Base-by-base conservation (phyloP, 2,888 invertebrate species). In the Eupelmus urozonus region DNA sequence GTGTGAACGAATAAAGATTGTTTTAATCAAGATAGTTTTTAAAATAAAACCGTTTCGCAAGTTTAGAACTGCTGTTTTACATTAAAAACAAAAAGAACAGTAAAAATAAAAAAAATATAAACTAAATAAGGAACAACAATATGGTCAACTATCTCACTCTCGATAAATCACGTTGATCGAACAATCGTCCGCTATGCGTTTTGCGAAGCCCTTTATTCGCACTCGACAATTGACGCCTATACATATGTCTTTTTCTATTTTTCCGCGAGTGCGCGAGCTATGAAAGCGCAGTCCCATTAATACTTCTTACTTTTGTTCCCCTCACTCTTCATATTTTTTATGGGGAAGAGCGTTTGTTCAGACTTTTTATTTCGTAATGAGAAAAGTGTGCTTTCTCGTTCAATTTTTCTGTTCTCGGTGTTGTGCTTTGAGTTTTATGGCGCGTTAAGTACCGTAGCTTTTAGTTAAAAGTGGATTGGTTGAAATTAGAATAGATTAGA, bases 141-240 rank as follows among this genome's bases (percentile, higher is more conserved):
- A 42, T 55, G 18, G 62, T 18, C 13, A 25, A 9, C 18, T 23
- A 63, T 45, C 11, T 62, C 23, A 62, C 29, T 16, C 49, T 79
- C 79, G 74, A 74, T 69, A 79, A n/a, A 79, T 81, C 75, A 63
- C 53, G 49, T 16, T n/a, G n/a, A n/a, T n/a, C 70, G 71, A 65
- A 66, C 74, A 57, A 79, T 79, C 75, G 79, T 76, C 76, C n/a
- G 59, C 23, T 67, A 57, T 20, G 11, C 4, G 16, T 40, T 34
- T 13, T 34, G 45, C n/a, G n/a, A 11, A 9, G 25, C n/a, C n/a
- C 29, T 53, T 53, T 49, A 18, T 55, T 20, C 67, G 5, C 20
- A 5, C 34, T 34, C 34, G n/a, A n/a, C n/a, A n/a, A n/a, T 51
- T 60, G 67, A 51, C 60, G 40, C 53, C 25, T 53, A 25, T 53